These are phyloP conservation scores for Rynchops niger DNA, from an alignment of 2,113 vertebrate species.

Conservation along the genomic window DNA sequence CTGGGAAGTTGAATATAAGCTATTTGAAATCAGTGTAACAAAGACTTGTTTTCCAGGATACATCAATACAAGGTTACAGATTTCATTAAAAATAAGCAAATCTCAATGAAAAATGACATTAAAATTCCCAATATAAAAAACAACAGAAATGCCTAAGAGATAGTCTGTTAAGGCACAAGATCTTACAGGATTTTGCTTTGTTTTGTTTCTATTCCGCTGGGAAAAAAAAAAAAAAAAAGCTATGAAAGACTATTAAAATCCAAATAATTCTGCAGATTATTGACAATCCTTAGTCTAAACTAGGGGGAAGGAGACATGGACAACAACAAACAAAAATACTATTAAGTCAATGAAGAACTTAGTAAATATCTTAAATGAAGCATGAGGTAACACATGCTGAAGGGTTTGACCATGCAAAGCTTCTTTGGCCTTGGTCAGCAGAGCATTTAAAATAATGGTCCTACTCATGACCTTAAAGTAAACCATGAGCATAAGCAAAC, in stretches of 20 bases:
- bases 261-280: not conserved
- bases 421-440: not conserved
- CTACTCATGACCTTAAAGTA: not conserved
- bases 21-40: not conserved
- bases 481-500: not conserved
- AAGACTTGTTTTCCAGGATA: not conserved
- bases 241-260: not conserved
- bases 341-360: not conserved
- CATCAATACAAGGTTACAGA: not conserved
- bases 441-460: not conserved
- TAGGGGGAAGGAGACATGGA: not conserved
- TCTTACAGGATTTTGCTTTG: not conserved
- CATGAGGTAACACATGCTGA: not conserved
- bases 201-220: not conserved
- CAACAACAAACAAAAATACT: not conserved
- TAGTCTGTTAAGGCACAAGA: not conserved
- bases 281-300: not conserved
- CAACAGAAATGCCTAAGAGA: not conserved
- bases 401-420: not conserved
- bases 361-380: not conserved
- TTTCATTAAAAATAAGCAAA: not conserved
- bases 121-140: not conserved
- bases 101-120: not conserved
- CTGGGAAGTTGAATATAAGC: not conserved
- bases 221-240: not conserved